Conservation (phyloP, 1,140 invertebrate genomes). For the Drosophila ironensis region DNA sequence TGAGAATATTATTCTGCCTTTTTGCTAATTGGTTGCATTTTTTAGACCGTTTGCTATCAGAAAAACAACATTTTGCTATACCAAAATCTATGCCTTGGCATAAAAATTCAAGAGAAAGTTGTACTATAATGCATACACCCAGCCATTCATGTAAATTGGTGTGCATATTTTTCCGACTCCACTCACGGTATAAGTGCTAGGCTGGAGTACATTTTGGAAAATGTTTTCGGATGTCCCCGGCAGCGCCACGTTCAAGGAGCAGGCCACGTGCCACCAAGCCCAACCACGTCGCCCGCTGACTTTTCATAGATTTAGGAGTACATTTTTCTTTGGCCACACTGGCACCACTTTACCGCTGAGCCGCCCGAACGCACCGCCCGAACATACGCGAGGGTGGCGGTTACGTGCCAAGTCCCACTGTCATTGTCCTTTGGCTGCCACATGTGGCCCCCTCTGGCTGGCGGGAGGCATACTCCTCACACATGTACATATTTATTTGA, state of each 20-base stretch:
- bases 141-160: slow-evolving; percentile 10
- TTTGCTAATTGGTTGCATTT: too few species aligned
- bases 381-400: background rate
- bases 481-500: slow-evolving; percentile 51
- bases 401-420: slow-evolving; percentile 55
- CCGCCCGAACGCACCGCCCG: slow-evolving; percentile 14
- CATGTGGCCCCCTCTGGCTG: slow-evolving; percentile 35
- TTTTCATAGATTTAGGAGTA: slow-evolving; percentile 76
- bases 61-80: too few species aligned
- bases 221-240: slow-evolving; percentile 23
- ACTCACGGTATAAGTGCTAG: slow-evolving; percentile 27
- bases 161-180: slow-evolving; percentile 28
- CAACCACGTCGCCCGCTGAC: slow-evolving; percentile 65
- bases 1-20: too few species aligned
- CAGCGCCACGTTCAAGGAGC: slow-evolving; percentile 48
- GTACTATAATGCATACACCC: background rate
- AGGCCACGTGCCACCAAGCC: slow-evolving; percentile 41
- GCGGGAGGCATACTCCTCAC: slow-evolving; percentile 1
- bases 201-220: slow-evolving; percentile 19
- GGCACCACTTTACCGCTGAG: slow-evolving; percentile 19
- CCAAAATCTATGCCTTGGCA: too few species aligned
- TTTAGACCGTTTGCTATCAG: too few species aligned
- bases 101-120: background rate
- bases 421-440: slow-evolving; percentile 45
- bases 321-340: slow-evolving; percentile 60